Base-by-base conservation (phyloP, 2,113 vertebrate genomes). In the Heterotis niloticus region DNA sequence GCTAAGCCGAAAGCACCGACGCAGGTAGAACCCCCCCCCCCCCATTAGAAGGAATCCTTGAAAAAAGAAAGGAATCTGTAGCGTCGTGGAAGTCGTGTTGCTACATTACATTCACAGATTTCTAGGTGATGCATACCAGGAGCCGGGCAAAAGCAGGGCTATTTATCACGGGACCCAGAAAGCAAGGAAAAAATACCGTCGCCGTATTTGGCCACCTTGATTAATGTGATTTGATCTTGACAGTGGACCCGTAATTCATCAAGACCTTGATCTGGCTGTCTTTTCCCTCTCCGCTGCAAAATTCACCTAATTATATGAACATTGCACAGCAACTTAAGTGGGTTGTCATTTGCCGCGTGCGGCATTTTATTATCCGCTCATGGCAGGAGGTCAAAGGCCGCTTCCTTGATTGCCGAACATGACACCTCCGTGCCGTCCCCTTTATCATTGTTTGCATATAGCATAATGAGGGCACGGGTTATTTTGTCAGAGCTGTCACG, bases 281-380 rank as follows among this genome's bases (percentile, higher is more conserved):
- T 87, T 83, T 87, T 82, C 81, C 81, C 89, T 84, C 81, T 82
- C 86, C 0, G 1, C 82, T 81, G 81, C 90, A 91, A 91, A 88
- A 92, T 90, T 89, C 86, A 84, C 87, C 91, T 94, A 92, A 95
- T 95, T 94, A 94, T 84, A 73, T 84, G 89, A 91, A 89, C 87
- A 59, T 83, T 84, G 88, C 83, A 28, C 80, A 84, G 93, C 82
- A 89, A 91, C 92, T 93, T 92, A 96, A 93, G 86, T 88, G 87
- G 81, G 74, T 82, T 92, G 91, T 92, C 89, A 88, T 93, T 93
- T 88, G 86, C 88, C 84, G 88, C 80, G 89, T 88, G 84, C 79
- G 62, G 84, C 88, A 89, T 90, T 91, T 88, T 92, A 84, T 92
- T 93, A 89, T 82, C 72, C 77, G 81, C 87, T 81, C 85, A 85